phyloP scores from a whole-genome alignment of 2,113 vertebrate genomes.

The Scatophagus argus region DNA sequence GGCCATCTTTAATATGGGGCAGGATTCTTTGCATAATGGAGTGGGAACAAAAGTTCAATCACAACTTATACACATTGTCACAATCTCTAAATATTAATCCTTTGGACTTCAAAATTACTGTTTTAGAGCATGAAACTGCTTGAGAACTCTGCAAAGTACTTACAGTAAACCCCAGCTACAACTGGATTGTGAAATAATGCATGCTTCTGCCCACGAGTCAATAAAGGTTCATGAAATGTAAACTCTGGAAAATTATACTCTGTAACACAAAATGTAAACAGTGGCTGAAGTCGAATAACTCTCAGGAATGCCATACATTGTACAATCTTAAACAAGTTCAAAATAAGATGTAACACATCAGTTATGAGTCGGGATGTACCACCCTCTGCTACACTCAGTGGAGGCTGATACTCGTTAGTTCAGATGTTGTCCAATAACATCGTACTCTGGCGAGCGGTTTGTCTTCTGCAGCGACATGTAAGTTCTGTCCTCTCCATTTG shows the following conservation, averaged over 20 bases:
- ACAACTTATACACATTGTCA: too few species aligned
- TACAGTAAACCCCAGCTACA: too few species aligned
- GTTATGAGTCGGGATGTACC: neutral
- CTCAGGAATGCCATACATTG: neutral
- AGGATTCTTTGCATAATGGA: too few species aligned
- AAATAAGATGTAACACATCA: neutral
- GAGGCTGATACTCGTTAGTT: neutral
- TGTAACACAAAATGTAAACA: neutral
- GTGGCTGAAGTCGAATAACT: neutral
- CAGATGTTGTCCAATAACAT: neutral
- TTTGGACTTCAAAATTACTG: too few species aligned
- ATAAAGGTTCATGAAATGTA: neutral
- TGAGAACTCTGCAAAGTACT: too few species aligned
- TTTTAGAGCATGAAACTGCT: too few species aligned
- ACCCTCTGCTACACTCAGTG: neutral
- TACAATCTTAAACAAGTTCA: neutral
- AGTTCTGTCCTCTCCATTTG: constrained; percentile 23
- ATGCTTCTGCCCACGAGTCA: neutral
- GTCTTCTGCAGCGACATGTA: constrained; percentile 38
- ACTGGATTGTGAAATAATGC: too few species aligned
- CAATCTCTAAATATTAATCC: too few species aligned
- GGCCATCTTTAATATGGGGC: too few species aligned
- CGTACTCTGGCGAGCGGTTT: neutral
- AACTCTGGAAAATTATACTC: neutral
- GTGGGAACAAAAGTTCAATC: too few species aligned